Conservation (phyloP, 2,113 vertebrate genomes). For the Heterocephalus glaber region DNA sequence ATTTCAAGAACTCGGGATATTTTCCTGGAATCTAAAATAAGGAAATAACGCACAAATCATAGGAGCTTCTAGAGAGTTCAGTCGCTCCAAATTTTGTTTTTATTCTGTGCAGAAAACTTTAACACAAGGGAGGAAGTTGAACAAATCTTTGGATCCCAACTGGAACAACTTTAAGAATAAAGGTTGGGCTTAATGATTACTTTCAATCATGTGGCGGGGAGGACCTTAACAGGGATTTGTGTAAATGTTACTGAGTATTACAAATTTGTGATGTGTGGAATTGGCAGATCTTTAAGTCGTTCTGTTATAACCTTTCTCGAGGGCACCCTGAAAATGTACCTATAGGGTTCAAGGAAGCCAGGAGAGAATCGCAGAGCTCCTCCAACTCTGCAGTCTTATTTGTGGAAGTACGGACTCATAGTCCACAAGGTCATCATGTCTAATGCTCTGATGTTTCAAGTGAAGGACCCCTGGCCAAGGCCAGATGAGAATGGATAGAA, state of each 20-base stretch:
- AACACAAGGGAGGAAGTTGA: background rate
- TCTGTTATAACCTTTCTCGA: background rate
- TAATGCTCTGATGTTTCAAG: background rate
- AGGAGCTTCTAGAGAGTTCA: background rate
- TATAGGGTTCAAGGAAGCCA: background rate
- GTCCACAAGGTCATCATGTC: background rate
- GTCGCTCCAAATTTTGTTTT: background rate
- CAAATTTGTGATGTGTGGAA: background rate
- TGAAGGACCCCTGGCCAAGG: background rate
- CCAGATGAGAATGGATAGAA: background rate
- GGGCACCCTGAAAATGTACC: background rate
- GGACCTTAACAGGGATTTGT: background rate
- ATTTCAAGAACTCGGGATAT: slow-evolving; percentile 1
- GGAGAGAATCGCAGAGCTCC: background rate
- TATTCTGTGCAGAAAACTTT: background rate
- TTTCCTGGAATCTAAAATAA: background rate
- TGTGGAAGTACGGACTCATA: background rate
- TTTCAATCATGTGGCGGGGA: background rate
- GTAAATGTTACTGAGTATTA: background rate
- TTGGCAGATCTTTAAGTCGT: background rate
- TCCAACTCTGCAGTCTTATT: background rate
- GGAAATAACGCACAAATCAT: background rate
- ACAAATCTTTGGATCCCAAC: slow-evolving; percentile 17
- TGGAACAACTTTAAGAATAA: background rate
- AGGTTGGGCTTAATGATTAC: background rate